Evolutionary conservation across 2,797 vertebrate species (phyloP), one percentile per base, ranked within the genome.

Genomic region (Peromyscus melanophrys): DNA sequence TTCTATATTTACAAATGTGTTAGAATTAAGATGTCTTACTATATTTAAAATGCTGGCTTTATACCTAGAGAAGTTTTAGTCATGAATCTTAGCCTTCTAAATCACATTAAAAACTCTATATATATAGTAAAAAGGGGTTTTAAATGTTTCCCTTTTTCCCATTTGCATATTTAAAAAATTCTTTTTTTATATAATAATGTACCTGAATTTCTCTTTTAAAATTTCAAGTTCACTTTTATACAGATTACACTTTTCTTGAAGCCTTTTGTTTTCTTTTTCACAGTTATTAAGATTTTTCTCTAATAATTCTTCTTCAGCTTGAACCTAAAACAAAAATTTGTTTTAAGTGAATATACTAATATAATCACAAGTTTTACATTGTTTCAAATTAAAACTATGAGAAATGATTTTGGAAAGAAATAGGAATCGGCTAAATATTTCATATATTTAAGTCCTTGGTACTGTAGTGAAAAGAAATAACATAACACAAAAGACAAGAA

Each of bases 191-290:
- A 96, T 29, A 21, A 97, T 75, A 19, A 1, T 97, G 8, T 98
- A 99, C 99, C 99, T 99, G 96, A 99, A 95, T 96, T 98, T 98
- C 34, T 98, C 98, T 90, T 98, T 98, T 78, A 97, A 91, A 94
- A 96, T 94, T 95, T 98, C 98, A 95, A 99, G 92, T 85, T 99
- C 98, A 92, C 82, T 98, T 98, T 97, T 98, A 96, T 99, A 98
- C 43, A 95, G 59, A 97, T 93, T 86, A 98, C 98, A 99, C 37
- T 98, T 98, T 92, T 98, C 98, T 86, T 98, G 98, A 92, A 99
- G 97, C 14, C 92, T 98, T 97, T 98, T 97, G 86, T 98, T 98
- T 97, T 99, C 98, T 97, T 98, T 98, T 97, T 98, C 98, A 98
- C 98, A 99, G 94, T 95, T 97, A 96, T 95, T 94, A 92, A 99